Conservation (phyloP, 2,797 vertebrate species). For the Takifugu ocellatus region DNA sequence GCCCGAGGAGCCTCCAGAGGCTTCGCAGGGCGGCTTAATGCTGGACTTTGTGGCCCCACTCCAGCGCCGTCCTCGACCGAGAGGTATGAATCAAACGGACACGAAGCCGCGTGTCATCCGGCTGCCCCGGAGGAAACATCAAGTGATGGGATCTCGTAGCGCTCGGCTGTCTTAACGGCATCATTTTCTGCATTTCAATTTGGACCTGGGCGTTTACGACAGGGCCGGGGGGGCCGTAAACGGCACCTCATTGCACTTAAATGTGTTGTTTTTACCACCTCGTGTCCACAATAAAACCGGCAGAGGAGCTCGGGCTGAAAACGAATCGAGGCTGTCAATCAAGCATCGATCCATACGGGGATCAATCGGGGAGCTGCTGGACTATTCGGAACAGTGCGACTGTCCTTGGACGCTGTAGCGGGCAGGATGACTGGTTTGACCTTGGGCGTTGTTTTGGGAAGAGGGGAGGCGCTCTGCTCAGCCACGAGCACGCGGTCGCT, state of each 20-base stretch:
- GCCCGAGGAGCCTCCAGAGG: too few species aligned
- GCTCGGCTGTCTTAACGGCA: conserved; percentile 28
- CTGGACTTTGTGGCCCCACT: too few species aligned
- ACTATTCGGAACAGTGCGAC: conserved; percentile 2
- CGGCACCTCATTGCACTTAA: conserved; percentile 37
- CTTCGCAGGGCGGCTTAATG: too few species aligned
- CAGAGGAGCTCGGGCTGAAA: conserved; percentile 4
- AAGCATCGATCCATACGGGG: conserved; percentile 22
- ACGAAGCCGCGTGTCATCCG: neutral
- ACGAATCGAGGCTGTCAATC: conserved; percentile 25
- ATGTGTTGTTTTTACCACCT: conserved; percentile 39
- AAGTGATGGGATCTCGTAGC: conserved; percentile 27
- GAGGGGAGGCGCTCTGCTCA: conserved; percentile 4
- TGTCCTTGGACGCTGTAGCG: conserved; percentile 25
- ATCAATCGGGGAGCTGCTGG: conserved; percentile 29
- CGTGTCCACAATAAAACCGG: conserved; percentile 15
- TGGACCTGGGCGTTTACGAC: conserved; percentile 41
- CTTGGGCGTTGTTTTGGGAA: neutral
- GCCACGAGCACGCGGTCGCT: conserved; percentile 18
- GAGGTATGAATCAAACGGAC: conserved; percentile 5
- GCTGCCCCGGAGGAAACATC: conserved; percentile 45
- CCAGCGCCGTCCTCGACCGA: too few species aligned
- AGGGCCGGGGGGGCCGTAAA: conserved; percentile 42
- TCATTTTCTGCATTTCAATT: conserved; percentile 59
- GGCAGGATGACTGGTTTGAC: conserved; percentile 43